Evolutionary conservation across 2,888 invertebrate genomes (phyloP).

Genomic region (Rugalucina vietnamica): DNA sequence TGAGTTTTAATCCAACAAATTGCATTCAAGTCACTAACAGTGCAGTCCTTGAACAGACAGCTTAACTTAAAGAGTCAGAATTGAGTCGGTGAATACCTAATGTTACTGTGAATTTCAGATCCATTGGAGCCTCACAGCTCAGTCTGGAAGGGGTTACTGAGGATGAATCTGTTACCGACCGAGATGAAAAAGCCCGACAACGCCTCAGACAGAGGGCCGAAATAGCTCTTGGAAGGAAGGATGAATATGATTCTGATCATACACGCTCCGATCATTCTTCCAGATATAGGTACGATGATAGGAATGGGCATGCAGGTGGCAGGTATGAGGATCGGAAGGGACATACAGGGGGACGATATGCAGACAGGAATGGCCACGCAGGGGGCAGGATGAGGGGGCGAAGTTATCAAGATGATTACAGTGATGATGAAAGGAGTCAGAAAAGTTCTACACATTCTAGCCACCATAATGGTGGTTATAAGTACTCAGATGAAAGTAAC

Average conservation of each 20-base stretch:
- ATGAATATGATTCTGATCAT: too few species aligned
- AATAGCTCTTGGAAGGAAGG: conserved; percentile 51
- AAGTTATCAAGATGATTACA: conserved; percentile 50
- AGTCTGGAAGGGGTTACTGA: conserved; percentile 60
- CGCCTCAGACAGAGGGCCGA: conserved; percentile 50
- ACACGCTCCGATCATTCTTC: conserved; percentile 25
- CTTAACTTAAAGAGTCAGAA: too few species aligned
- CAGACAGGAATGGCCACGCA: conserved; percentile 33
- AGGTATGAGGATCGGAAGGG: neutral
- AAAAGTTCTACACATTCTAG: neutral
- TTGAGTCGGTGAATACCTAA: too few species aligned
- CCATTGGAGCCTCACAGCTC: conserved; percentile 59
- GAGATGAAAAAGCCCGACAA: conserved; percentile 33
- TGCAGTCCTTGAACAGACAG: too few species aligned
- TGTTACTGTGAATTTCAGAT: too few species aligned
- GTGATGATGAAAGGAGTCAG: conserved; percentile 50
- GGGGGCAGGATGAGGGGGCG: conserved; percentile 27
- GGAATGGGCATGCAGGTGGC: conserved; percentile 49
- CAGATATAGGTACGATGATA: conserved; percentile 25
- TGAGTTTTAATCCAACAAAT: too few species aligned
- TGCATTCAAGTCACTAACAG: too few species aligned
- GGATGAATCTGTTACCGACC: conserved; percentile 54
- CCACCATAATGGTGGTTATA: conserved; percentile 57
- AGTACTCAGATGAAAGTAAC: conserved; percentile 54
- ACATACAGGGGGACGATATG: conserved; percentile 22